A percentile compares a stretch with the other conserved stretches of the same genome.
Conservation (phyloP, 2,797 vertebrate genomes). For the Gallirallus australis region DNA sequence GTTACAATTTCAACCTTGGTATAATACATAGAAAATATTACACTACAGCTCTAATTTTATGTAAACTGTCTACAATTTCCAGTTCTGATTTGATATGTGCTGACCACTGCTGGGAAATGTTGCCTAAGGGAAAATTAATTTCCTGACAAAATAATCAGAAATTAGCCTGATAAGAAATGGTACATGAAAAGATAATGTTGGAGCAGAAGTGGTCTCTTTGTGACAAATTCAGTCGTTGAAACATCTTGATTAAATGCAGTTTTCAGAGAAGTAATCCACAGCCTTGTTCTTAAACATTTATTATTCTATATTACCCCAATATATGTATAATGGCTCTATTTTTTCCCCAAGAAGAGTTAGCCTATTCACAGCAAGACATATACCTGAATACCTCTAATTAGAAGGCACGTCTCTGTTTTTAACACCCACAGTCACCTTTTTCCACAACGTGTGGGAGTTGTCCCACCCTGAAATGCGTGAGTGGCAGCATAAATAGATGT, state of each 20-base stretch:
- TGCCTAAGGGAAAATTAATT: slow-evolving; percentile 42
- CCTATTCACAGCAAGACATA: slow-evolving; percentile 19
- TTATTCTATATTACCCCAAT: slow-evolving; percentile 23
- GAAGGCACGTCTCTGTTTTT: neutral
- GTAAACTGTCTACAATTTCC: slow-evolving; percentile 21
- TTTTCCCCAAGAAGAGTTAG: slow-evolving; percentile 39
- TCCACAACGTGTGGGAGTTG: neutral
- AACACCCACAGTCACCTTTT: slow-evolving; percentile 6
- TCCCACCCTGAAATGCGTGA: neutral
- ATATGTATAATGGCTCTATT: neutral
- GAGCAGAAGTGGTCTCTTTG: slow-evolving; percentile 7
- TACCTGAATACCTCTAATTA: slow-evolving; percentile 42
- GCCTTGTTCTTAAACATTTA: slow-evolving; percentile 49
- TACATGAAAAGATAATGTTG: slow-evolving; percentile 17
- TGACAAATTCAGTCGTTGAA: slow-evolving; percentile 50
- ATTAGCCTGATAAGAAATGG: slow-evolving; percentile 51
- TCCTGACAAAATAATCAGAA: slow-evolving; percentile 41
- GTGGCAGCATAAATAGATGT: neutral
- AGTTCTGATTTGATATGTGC: slow-evolving; percentile 47
- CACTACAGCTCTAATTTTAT: slow-evolving; percentile 27
- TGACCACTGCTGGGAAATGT: slow-evolving; percentile 27
- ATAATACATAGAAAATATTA: neutral
- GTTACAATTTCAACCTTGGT: neutral
- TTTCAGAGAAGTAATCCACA: slow-evolving; percentile 45
- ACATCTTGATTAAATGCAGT: slow-evolving; percentile 38